These are phyloP conservation scores for Cosmorhoe ocellata DNA, from an alignment of 2,888 invertebrate genomes.

Conservation along the genomic window DNA sequence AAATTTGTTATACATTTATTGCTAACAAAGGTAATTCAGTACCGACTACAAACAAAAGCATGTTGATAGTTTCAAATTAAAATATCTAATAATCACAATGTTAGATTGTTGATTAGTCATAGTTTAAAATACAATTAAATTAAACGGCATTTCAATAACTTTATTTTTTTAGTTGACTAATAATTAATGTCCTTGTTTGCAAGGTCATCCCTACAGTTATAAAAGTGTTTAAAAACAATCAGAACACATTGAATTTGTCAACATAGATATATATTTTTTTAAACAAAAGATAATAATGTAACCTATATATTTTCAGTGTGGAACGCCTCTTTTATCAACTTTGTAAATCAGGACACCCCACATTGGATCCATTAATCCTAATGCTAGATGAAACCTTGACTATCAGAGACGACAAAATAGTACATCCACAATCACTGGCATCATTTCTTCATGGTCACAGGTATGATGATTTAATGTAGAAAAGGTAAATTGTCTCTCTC, in stretches of 20 bases:
- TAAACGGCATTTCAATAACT: background rate
- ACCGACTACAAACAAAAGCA: too few relatives aligned
- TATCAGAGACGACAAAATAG: slow-evolving; percentile 89
- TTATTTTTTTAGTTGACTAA: background rate
- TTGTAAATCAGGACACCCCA: slow-evolving; percentile 91
- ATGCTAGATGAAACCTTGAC: slow-evolving; percentile 89
- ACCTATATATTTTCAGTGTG: slow-evolving; percentile 85
- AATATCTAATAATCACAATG: too few relatives aligned
- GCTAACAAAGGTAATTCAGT: too few relatives aligned
- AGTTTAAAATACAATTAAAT: background rate
- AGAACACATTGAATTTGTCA: too few relatives aligned
- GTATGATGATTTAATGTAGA: slow-evolving; percentile 66
- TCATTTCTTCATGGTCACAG: slow-evolving; percentile 94
- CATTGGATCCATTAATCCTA: slow-evolving; percentile 92
- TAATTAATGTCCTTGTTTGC: slow-evolving; percentile 6
- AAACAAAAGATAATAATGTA: too few relatives aligned
- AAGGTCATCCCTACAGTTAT: slow-evolving; percentile 1
- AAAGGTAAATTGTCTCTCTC: too few relatives aligned
- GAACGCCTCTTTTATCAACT: slow-evolving; percentile 94
- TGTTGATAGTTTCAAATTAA: too few relatives aligned
- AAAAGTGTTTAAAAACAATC: too few relatives aligned
- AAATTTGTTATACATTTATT: too few relatives aligned
- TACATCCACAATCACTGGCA: slow-evolving; percentile 90
- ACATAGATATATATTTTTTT: too few relatives aligned
- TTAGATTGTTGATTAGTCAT: too few relatives aligned